phyloP scores from a whole-genome alignment of 2,888 invertebrate species.

The Pyrochroa serraticornis region DNA sequence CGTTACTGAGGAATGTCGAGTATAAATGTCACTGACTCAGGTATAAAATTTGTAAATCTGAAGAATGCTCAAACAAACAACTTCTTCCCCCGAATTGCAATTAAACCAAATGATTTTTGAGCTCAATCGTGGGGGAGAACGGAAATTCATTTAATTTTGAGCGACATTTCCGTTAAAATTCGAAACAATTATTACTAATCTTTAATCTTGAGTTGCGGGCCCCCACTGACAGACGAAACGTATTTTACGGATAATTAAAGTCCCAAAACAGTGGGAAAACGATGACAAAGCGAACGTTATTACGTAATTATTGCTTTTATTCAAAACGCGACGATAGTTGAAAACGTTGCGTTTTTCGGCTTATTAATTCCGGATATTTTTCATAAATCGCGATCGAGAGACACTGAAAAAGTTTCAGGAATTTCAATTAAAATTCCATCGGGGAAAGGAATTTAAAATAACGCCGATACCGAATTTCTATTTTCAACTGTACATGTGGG shows the following conservation, averaged over 20 bases:
- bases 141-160: constrained; percentile 23
- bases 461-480: constrained; percentile 21
- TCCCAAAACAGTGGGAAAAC: constrained; percentile 9
- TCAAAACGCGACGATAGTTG: neutral
- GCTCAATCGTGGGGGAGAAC: neutral
- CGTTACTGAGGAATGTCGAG: constrained; percentile 1
- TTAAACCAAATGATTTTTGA: constrained; percentile 8
- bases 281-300: constrained; percentile 1
- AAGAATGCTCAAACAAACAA: neutral
- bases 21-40: constrained; percentile 15
- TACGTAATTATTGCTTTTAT: constrained; percentile 3
- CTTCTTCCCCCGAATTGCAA: neutral
- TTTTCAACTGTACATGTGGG: constrained; percentile 7
- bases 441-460: constrained; percentile 19
- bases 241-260: constrained; percentile 21
- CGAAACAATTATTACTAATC: constrained; percentile 21
- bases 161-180: constrained; percentile 23
- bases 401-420: constrained; percentile 28
- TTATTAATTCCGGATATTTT: constrained; percentile 1
- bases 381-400: constrained; percentile 15
- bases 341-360: neutral
- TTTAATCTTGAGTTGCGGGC: constrained; percentile 7
- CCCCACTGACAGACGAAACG: constrained; percentile 6
- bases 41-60: constrained; percentile 4
- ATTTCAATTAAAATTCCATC: constrained; percentile 33